These are phyloP conservation scores for Apoda limacodes DNA, from an alignment of 2,888 invertebrate species.

Conservation along the genomic window DNA sequence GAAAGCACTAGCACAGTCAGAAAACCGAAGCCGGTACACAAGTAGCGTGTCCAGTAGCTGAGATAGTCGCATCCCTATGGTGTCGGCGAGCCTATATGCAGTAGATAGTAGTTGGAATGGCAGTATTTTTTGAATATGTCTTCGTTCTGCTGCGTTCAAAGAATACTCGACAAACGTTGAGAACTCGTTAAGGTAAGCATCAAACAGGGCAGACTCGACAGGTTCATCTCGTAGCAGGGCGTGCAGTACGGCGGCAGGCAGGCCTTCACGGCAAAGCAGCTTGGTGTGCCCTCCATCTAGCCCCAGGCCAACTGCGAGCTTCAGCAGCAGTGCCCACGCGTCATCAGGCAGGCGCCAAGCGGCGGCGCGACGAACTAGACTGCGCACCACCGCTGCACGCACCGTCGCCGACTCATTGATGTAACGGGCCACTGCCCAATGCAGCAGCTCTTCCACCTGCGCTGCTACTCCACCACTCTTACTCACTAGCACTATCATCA, in stretches of 20 bases:
- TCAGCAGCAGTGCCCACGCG: constrained; percentile 32
- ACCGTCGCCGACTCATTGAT: constrained; percentile 37
- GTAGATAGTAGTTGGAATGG: constrained; percentile 22
- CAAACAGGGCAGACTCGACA: constrained; percentile 20
- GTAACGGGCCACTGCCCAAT: constrained; percentile 27
- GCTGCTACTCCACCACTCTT: constrained; percentile 38
- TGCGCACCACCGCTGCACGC: constrained; percentile 40
- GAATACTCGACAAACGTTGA: constrained; percentile 33
- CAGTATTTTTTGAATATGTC: constrained; percentile 20
- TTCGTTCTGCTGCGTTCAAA: constrained; percentile 27
- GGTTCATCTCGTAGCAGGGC: constrained; percentile 25
- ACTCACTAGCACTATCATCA: constrained; percentile 46
- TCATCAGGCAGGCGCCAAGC: constrained; percentile 38
- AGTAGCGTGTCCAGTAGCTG: constrained; percentile 28
- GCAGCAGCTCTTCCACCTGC: constrained; percentile 29
- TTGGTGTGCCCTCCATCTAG: constrained; percentile 33
- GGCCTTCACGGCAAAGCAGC: constrained; percentile 35
- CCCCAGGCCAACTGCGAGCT: constrained; percentile 37
- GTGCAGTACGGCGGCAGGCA: constrained; percentile 40
- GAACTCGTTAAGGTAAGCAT: constrained; percentile 30
- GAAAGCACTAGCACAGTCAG: constrained; percentile 23
- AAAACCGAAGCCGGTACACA: constrained; percentile 25
- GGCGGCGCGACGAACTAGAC: constrained; percentile 38
- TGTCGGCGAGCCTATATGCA: constrained; percentile 16
- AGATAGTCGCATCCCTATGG: constrained; percentile 16